Evolutionary conservation across 2,888 invertebrate genomes (phyloP).

Genomic region (Acrocyrtus sp.): DNA sequence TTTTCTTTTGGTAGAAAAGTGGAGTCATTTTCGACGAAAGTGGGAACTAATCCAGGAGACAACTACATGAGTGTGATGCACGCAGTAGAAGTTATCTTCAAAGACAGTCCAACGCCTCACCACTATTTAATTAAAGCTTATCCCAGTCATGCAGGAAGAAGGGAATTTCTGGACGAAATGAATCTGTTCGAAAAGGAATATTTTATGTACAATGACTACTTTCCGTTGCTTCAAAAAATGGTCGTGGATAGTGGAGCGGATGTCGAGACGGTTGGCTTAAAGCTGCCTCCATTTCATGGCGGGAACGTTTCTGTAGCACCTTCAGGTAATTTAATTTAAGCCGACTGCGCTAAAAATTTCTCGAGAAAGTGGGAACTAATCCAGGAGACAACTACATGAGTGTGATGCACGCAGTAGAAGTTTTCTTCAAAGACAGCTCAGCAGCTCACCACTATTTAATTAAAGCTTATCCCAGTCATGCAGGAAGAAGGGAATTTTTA

Average conservation of each 20-base stretch:
- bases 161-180: conserved; percentile 29
- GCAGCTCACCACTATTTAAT: conserved; percentile 13
- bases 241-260: not conserved
- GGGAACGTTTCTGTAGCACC: conserved; percentile 17
- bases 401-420: conserved; percentile 30
- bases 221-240: conserved; percentile 5
- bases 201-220: conserved; percentile 19
- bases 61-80: conserved; percentile 50
- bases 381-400: conserved; percentile 42
- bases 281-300: conserved; percentile 15
- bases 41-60: conserved; percentile 24
- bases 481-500: conserved; percentile 19
- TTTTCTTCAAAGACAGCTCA: conserved; percentile 22
- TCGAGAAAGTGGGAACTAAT: conserved; percentile 22
- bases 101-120: not conserved
- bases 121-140: conserved; percentile 51
- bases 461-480: conserved; percentile 36
- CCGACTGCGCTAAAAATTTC: too few species aligned
- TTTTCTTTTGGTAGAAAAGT: conserved; percentile 16
- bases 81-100: not conserved
- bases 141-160: conserved; percentile 43
- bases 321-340: too few species aligned
- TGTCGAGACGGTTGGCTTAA: not conserved
- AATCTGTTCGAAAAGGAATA: conserved; percentile 52
- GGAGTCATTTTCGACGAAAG: conserved; percentile 5